Evolutionary conservation across 2,797 vertebrate species (phyloP).

Genomic region (Neomorphus geoffroyi): DNA sequence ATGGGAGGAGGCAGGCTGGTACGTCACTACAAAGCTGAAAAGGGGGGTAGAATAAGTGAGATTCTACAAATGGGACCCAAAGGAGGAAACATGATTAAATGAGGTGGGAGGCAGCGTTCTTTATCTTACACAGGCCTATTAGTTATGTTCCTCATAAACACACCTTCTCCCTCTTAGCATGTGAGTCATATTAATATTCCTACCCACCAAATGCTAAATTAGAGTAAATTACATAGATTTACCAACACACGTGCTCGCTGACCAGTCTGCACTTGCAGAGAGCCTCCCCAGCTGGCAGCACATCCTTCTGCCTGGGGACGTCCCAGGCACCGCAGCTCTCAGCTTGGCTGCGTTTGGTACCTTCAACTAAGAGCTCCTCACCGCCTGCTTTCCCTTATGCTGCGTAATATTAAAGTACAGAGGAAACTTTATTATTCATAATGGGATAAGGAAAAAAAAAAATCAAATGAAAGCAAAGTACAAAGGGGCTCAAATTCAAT

Average conservation of each 20-base stretch:
- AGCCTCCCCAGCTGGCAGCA: not conserved
- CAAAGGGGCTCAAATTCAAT: slow-evolving; percentile 18
- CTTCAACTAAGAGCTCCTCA: not conserved
- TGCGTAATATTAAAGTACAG: not conserved
- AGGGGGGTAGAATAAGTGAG: not conserved
- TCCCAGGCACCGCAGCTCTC: not conserved
- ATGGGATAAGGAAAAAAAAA: not conserved
- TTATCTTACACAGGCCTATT: not conserved
- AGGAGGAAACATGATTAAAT: not conserved
- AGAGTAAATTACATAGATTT: not conserved
- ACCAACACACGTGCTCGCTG: not conserved
- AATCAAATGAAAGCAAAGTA: not conserved
- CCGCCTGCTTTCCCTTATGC: not conserved
- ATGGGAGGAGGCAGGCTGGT: not conserved
- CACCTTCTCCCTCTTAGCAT: not conserved
- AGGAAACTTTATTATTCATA: slow-evolving; percentile 23
- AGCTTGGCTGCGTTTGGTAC: not conserved
- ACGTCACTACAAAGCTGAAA: not conserved
- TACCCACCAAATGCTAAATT: slow-evolving; percentile 28
- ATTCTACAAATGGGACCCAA: not conserved
- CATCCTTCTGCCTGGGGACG: not conserved
- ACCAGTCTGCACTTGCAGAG: not conserved
- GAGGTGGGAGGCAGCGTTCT: slow-evolving; percentile 16
- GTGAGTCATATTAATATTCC: slow-evolving; percentile 19
- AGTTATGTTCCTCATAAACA: slow-evolving; percentile 13